Conservation (phyloP, 1,140 invertebrate species). For the Plodia interpunctella region DNA sequence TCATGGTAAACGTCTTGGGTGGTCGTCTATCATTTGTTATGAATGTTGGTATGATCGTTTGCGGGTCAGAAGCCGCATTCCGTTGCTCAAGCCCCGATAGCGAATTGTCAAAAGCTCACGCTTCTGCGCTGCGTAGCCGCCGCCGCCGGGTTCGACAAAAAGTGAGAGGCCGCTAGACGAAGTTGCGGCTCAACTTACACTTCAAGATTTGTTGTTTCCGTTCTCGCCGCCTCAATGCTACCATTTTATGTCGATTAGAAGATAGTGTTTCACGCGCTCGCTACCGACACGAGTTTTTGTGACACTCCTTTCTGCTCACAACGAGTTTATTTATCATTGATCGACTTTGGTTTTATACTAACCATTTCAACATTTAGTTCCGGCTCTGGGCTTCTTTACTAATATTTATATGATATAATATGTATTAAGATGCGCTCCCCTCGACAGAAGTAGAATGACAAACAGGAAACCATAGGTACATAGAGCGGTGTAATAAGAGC, state of each 20-base stretch:
- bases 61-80: constrained; percentile 53
- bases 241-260: constrained; percentile 73
- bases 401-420: constrained; percentile 22
- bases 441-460: constrained; percentile 37
- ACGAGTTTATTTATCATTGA: constrained; percentile 66
- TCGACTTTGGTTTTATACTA: constrained; percentile 46
- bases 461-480: constrained; percentile 59
- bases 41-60: constrained; percentile 41
- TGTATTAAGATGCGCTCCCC: constrained; percentile 22
- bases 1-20: constrained; percentile 43
- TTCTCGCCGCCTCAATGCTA: constrained; percentile 69
- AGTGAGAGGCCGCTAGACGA: constrained; percentile 48
- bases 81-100: constrained; percentile 41
- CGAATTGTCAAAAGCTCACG: constrained; percentile 49
- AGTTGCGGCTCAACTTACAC: constrained; percentile 55
- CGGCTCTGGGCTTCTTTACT: constrained; percentile 26
- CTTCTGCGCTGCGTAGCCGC: constrained; percentile 18
- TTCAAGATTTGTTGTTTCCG: constrained; percentile 69
- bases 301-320: constrained; percentile 62
- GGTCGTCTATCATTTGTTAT: constrained; percentile 43
- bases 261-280: constrained; percentile 72
- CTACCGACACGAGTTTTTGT: constrained; percentile 72
- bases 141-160: constrained; percentile 44
- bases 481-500: constrained; percentile 54
- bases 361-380: constrained; percentile 34